phyloP scores from a whole-genome alignment of 2,797 vertebrate species.

The Fringilla coelebs region DNA sequence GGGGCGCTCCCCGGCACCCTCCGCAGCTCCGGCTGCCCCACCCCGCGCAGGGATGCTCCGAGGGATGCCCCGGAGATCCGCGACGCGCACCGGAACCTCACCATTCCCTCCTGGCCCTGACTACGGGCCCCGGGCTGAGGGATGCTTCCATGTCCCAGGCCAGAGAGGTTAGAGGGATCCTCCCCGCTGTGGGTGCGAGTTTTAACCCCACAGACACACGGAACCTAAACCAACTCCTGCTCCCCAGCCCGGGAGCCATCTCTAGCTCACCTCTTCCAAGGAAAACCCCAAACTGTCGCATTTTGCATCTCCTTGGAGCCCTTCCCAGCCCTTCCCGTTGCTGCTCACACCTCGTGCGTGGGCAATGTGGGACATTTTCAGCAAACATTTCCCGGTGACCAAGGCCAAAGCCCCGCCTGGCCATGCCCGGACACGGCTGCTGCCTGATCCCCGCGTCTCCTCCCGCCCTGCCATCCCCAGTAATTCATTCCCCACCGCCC shows the following conservation, averaged over 20 bases:
- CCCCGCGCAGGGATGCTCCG: fast-evolving
- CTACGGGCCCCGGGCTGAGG: fast-evolving
- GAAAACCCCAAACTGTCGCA: not conserved
- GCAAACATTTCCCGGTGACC: fast-evolving
- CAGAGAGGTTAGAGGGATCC: fast-evolving
- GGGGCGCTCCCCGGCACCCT: not conserved
- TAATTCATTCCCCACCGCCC: slow-evolving; percentile 42
- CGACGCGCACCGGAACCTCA: fast-evolving
- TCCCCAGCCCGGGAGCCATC: not conserved
- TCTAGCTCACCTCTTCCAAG: not conserved
- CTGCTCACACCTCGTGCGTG: fast-evolving
- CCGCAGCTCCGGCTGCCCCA: not conserved
- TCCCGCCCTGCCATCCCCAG: not conserved
- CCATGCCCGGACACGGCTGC: not conserved
- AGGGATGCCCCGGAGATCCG: not conserved
- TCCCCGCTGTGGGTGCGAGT: fast-evolving
- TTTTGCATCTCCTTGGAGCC: not conserved
- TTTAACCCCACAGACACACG: not conserved
- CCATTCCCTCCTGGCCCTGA: not conserved
- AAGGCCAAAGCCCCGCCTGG: not conserved
- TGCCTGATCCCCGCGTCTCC: not conserved
- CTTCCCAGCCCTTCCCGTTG: not conserved
- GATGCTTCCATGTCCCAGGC: not conserved
- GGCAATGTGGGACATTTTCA: not conserved
- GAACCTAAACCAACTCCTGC: not conserved